Base-by-base conservation (phyloP, 2,888 invertebrate genomes). In the Mythimna loreyi region DNA sequence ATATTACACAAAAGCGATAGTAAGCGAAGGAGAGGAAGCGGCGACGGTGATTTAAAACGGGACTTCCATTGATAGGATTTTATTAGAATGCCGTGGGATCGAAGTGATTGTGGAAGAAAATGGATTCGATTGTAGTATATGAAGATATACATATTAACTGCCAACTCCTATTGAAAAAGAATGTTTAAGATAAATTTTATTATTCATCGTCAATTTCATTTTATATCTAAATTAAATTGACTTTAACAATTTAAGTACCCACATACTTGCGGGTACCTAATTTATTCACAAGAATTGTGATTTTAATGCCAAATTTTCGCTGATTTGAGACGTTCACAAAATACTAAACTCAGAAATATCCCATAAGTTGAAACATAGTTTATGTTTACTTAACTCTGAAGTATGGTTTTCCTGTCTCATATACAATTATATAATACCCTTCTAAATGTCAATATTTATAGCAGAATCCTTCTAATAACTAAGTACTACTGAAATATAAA, bases 21-120 rank as follows among this genome's bases (percentile, higher is more conserved):
- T 75, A 75, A 76, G 69, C 68, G 62, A 59, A 81, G 75, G 49
- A 60, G 49, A 60, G 49, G 73, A 65, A 70, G 71, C 63, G 30
- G 49, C 23, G 65, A 23, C 62, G 58, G 72, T 75, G 75, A 83
- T 83, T 83, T 81, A 83, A 74, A 72, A 69, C 47, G 65, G 67
- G 58, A 40, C 55, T 75, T 68, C 75, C 72, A 75, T 75, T 80
- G 66, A 75, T 71, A 70, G 43, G 28, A 56, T 72, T 72, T 75
- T 81, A 76, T 75, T 68, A 61, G 43, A 69, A 70, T 52, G 69
- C 23, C 33, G 40, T 53, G 52, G 65, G 57, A 60, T 69, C 50
- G 57, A 28, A 23, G 55, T 69, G 50, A 62, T 62, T 65, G 45
- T 45, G 40, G n/a, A 58, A 56, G 72, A 52, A 69, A 81, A 73